Conservation (phyloP, 2,888 invertebrate genomes). For the Amphimallon solstitiale region DNA sequence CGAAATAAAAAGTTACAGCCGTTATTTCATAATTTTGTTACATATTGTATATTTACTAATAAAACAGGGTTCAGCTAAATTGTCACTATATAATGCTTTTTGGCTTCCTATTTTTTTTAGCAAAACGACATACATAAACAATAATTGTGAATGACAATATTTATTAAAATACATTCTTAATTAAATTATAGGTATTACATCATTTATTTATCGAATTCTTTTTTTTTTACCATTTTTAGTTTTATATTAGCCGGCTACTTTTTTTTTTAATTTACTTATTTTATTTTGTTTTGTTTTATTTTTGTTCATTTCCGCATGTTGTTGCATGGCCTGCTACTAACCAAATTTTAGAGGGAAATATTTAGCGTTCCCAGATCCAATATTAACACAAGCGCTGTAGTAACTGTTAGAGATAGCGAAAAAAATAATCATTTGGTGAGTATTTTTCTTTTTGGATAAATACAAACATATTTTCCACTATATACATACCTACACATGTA, state of each 20-base stretch:
- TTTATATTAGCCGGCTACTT: not conserved
- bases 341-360: conserved; percentile 51
- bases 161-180: not conserved
- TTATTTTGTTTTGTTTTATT: conserved; percentile 38
- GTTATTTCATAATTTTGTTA: no score
- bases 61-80: not conserved
- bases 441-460: not conserved
- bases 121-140: not conserved
- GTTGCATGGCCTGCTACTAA: conserved; percentile 31
- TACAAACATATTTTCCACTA: not conserved
- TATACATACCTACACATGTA: not conserved
- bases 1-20: no score
- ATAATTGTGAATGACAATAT: not conserved
- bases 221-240: not conserved
- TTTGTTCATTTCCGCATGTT: conserved; percentile 35
- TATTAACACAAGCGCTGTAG: conserved; percentile 30
- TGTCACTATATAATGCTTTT: not conserved
- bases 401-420: conserved; percentile 31
- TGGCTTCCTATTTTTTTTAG: not conserved
- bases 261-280: conserved; percentile 8
- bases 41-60: no score
- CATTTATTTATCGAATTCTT: not conserved
- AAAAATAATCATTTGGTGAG: conserved; percentile 35
- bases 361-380: conserved; percentile 19
- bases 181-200: not conserved